Conservation (phyloP, 2,888 invertebrate genomes). For the Xestia rhomboidea region DNA sequence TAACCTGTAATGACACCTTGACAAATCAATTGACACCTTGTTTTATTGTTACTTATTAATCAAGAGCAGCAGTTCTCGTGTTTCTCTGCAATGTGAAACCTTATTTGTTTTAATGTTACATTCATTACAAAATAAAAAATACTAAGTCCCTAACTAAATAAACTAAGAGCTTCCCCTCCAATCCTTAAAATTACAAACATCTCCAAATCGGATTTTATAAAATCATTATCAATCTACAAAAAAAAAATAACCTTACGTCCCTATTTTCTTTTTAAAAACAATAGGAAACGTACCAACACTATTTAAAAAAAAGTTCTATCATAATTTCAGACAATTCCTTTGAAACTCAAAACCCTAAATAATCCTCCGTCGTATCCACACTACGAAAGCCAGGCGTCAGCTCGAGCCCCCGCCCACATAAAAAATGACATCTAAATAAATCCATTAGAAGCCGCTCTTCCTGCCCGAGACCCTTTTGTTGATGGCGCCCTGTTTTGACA, state of each 20-base stretch:
- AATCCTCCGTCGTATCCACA: conserved; percentile 77
- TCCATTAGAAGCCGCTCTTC: conserved; percentile 88
- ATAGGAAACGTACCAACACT: background rate
- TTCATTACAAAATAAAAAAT: background rate
- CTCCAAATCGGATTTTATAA: background rate
- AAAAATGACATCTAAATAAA: conserved; percentile 91
- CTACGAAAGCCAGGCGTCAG: conserved; percentile 81
- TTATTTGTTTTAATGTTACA: background rate
- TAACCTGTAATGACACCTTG: conserved; percentile 12
- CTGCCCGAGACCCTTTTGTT: conserved; percentile 87
- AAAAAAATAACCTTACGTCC: background rate
- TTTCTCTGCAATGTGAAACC: background rate
- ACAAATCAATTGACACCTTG: conserved; percentile 21
- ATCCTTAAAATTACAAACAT: background rate
- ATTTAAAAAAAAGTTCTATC: background rate
- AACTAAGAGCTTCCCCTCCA: background rate
- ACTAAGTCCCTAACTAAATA: background rate
- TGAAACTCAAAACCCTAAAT: conserved; percentile 1
- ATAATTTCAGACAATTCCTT: background rate
- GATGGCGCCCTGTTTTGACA: conserved; percentile 88
- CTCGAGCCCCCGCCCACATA: conserved; percentile 89
- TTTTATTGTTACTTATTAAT: conserved; percentile 7
- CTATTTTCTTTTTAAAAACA: too few relatives aligned
- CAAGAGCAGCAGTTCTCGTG: background rate
- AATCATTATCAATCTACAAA: too few relatives aligned